Evolutionary conservation across 2,797 vertebrate species (phyloP).

Genomic region (Hippopotamyrus pictus): DNA sequence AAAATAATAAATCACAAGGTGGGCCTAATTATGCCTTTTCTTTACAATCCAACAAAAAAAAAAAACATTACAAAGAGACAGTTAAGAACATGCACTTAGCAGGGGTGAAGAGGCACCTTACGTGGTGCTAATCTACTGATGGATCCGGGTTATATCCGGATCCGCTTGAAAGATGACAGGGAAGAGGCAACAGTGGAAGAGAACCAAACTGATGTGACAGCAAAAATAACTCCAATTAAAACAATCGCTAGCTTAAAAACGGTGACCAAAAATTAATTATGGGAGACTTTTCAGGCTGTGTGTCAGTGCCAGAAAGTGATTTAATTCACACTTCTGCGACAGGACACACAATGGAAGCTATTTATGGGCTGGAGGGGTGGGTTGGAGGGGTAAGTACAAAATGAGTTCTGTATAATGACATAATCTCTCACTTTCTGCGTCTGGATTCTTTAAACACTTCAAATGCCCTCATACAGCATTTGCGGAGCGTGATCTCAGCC

Average conservation of each 20-base stretch:
- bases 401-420: conserved; percentile 3
- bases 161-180: not conserved
- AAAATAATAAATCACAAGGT: not conserved
- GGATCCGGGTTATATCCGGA: not conserved
- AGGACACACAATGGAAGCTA: not conserved
- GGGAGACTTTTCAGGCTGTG: not conserved
- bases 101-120: not conserved
- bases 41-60: not conserved
- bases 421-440: conserved; percentile 13
- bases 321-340: not conserved
- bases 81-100: not conserved
- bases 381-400: not conserved
- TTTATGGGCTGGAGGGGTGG: not conserved
- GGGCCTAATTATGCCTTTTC: not conserved
- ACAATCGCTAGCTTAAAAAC: not conserved
- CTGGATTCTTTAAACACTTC: conserved; percentile 1
- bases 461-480: not conserved
- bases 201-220: not conserved
- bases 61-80: not conserved
- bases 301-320: not conserved
- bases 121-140: not conserved
- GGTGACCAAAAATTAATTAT: conserved; percentile 7
- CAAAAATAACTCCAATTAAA: conserved; percentile 5
- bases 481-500: not conserved
- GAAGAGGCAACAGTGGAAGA: not conserved